Evolutionary conservation across 2,113 vertebrate genomes (phyloP).

Genomic region (Tragelaphus strepsiceros): DNA sequence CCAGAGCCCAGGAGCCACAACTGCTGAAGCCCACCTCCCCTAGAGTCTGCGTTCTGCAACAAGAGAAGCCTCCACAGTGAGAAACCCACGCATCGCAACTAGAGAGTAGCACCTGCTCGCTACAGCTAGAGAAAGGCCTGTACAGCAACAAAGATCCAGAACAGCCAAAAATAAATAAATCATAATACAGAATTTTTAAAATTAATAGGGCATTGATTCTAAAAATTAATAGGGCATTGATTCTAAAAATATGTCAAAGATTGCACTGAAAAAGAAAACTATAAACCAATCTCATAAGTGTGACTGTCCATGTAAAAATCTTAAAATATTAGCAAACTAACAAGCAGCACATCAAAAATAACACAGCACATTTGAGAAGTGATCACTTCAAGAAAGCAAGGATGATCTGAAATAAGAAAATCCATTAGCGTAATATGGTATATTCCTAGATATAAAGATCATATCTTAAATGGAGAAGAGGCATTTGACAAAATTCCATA

Average conservation of each 20-base stretch:
- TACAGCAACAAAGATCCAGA: not conserved
- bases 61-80: not conserved
- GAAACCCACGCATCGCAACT: not conserved
- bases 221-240: not conserved
- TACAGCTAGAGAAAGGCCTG: not conserved
- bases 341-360: not conserved
- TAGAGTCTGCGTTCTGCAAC: not conserved
- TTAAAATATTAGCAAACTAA: not conserved
- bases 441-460: not conserved
- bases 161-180: not conserved
- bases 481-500: not conserved
- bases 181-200: not conserved
- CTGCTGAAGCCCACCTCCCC: not conserved
- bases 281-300: not conserved
- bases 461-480: not conserved
- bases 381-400: not conserved
- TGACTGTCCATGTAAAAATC: not conserved
- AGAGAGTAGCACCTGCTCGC: rapidly evolving
- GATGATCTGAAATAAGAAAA: not conserved
- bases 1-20: not conserved
- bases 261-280: not conserved
- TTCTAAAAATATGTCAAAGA: not conserved
- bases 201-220: not conserved
- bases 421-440: not conserved
- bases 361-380: not conserved